phyloP scores from a whole-genome alignment of 2,113 vertebrate genomes.

The Psettodes erumei region DNA sequence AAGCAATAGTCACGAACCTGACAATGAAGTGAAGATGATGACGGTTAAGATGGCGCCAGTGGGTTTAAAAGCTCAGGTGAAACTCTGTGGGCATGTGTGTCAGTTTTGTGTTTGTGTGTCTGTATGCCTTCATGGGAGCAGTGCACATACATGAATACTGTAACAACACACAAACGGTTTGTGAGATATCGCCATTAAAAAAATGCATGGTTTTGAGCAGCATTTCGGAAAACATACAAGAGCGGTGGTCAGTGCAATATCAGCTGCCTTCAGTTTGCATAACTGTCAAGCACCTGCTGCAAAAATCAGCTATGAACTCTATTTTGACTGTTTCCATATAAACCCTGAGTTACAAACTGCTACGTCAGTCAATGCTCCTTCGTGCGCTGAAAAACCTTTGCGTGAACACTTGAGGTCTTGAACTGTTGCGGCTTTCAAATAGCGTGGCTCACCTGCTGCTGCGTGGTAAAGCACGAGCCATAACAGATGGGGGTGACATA shows the following conservation, averaged over 20 bases:
- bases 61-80: conserved; percentile 3
- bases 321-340: conserved; percentile 3
- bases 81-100: not conserved
- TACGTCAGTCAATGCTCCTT: not conserved
- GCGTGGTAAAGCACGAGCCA: not conserved
- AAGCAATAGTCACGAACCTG: conserved; percentile 24
- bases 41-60: conserved; percentile 9
- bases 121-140: conserved; percentile 6
- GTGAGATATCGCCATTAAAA: not conserved
- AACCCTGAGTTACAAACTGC: conserved; percentile 15
- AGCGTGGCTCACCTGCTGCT: not conserved
- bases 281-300: not conserved
- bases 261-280: conserved; percentile 6
- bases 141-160: not conserved
- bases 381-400: not conserved
- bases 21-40: conserved; percentile 18
- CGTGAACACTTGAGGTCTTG: not conserved
- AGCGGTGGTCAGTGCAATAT: not conserved
- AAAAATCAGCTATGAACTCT: conserved; percentile 14
- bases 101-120: not conserved
- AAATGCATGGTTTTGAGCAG: not conserved
- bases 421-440: conserved; percentile 9
- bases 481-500: conserved; percentile 34
- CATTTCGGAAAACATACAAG: not conserved
- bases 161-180: not conserved